Percentiles rank a stretch among this genome's conserved stretches.
phyloP scores from a whole-genome alignment of 2,888 invertebrate genomes.

The Epsilonema sp. region DNA sequence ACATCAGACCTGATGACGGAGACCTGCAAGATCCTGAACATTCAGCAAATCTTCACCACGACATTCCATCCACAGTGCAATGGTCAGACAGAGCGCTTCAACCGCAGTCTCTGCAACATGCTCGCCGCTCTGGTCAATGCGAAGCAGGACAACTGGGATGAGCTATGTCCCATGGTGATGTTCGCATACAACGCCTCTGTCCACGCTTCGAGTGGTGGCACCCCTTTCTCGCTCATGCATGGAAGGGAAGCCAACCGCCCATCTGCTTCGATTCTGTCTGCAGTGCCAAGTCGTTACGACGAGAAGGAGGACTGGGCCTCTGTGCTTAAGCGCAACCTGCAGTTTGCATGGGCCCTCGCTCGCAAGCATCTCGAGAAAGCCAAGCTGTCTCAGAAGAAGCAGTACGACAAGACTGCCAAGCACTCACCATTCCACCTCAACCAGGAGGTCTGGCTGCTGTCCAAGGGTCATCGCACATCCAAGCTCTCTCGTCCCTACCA shows the following conservation, averaged over 20 bases:
- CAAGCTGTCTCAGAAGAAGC: no score
- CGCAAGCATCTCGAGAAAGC: no score
- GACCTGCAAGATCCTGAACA: slow-evolving; percentile 8
- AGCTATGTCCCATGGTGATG: slow-evolving; percentile 11
- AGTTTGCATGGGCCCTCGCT: no score
- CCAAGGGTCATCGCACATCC: no score
- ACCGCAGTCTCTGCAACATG: slow-evolving; percentile 16
- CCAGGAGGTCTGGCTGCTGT: no score
- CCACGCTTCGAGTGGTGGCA: slow-evolving; percentile 11
- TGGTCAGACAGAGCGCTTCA: slow-evolving; percentile 14
- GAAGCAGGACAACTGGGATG: slow-evolving; percentile 17
- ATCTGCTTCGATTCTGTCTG: slow-evolving; percentile 6
- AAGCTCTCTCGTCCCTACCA: no score
- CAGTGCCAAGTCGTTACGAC: no score
- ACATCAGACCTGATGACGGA: slow-evolving; percentile 9
- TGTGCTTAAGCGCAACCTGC: no score
- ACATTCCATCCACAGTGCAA: slow-evolving; percentile 11
- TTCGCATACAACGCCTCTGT: slow-evolving; percentile 15
- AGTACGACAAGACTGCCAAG: no score
- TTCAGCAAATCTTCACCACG: slow-evolving; percentile 7
- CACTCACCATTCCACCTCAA: no score
- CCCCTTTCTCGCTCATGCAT: slow-evolving; percentile 11
- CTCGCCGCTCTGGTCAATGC: no score
- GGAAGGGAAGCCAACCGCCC: slow-evolving; percentile 11
- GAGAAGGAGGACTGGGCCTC: no score